phyloP scores from a whole-genome alignment of 2,797 vertebrate genomes.

The Australoheros facetus region DNA sequence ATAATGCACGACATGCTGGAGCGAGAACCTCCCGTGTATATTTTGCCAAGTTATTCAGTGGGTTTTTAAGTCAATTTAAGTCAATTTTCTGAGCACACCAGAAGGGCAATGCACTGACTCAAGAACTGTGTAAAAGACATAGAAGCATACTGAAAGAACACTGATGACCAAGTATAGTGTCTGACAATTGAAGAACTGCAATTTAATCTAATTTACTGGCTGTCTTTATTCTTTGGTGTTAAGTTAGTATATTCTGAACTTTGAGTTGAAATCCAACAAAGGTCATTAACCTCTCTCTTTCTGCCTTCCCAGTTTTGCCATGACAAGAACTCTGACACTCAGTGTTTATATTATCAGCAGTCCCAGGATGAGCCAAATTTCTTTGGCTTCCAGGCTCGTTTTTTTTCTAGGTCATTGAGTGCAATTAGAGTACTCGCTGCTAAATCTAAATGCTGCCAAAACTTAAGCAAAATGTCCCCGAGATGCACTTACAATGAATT shows the following conservation, averaged over 20 bases:
- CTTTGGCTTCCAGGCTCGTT: constrained; percentile 22
- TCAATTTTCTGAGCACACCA: constrained; percentile 20
- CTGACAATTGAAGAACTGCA: constrained; percentile 1
- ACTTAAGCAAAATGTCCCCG: constrained; percentile 5
- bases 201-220: constrained; percentile 6
- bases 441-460: constrained; percentile 36
- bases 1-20: constrained; percentile 17
- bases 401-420: constrained; percentile 9
- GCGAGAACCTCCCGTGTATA: constrained; percentile 12
- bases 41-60: constrained; percentile 11
- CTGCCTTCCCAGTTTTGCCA: not conserved
- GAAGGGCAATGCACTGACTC: constrained; percentile 29
- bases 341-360: constrained; percentile 37
- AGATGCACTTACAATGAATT: constrained; percentile 5
- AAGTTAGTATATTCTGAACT: constrained; percentile 24
- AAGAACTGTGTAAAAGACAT: constrained; percentile 32
- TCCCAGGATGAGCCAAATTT: constrained; percentile 35
- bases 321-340: constrained; percentile 30
- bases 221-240: not conserved
- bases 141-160: constrained; percentile 12
- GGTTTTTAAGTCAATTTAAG: constrained; percentile 33
- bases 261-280: constrained; percentile 14
- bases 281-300: not conserved
- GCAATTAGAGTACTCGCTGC: constrained; percentile 33
- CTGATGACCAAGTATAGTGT: not conserved